Conservation (phyloP, 2,113 vertebrate species). For the Erpornis zantholeuca region DNA sequence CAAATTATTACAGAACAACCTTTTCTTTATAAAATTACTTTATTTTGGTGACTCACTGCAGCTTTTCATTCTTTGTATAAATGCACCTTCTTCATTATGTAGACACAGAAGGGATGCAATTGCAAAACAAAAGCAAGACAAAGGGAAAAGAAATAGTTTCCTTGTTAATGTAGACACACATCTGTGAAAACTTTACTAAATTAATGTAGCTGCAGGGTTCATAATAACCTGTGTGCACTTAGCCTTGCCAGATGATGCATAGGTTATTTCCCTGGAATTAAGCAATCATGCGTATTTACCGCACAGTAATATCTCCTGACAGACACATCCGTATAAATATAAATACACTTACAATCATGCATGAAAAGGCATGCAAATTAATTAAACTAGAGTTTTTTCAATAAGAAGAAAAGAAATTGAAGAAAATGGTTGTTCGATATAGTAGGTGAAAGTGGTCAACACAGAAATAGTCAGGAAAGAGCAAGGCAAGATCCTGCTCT, state of each 20-base stretch:
- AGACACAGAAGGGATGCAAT: neutral
- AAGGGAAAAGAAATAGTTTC: neutral
- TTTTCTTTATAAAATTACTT: conserved; percentile 54
- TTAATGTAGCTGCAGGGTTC: conserved; percentile 11
- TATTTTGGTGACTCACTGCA: conserved; percentile 22
- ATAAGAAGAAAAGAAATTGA: neutral
- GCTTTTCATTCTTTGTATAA: conserved; percentile 18
- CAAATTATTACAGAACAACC: conserved; percentile 48
- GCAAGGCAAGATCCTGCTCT: neutral
- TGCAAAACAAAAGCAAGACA: neutral
- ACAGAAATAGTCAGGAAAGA: neutral
- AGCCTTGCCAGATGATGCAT: neutral
- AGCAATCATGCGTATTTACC: neutral
- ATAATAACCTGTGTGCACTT: conserved; percentile 22
- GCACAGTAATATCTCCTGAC: conserved; percentile 9
- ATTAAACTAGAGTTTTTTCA: neutral
- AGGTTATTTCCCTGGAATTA: conserved; percentile 47
- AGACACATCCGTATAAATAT: neutral
- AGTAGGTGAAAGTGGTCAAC: neutral
- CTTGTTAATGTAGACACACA: neutral
- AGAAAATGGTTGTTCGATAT: accelerated
- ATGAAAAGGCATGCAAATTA: neutral
- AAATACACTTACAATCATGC: neutral
- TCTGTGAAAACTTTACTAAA: conserved; percentile 20
- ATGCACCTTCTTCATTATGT: neutral